Evolutionary conservation across 2,888 invertebrate genomes (phyloP).

Genomic region (Xestia rhomboidea): DNA sequence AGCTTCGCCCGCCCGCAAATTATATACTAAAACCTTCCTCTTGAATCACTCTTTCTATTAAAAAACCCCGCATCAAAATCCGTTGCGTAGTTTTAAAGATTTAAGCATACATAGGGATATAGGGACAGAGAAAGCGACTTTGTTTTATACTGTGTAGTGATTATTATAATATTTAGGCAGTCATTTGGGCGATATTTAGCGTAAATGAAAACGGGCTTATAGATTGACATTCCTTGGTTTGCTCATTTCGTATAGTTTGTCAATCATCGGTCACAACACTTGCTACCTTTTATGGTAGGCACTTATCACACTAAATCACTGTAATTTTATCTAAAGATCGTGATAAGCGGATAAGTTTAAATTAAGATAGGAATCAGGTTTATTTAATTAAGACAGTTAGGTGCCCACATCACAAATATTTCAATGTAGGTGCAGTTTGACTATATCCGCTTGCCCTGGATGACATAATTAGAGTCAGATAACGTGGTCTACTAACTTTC

Average conservation of each 20-base stretch:
- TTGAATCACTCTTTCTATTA: too few species aligned
- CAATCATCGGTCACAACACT: neutral
- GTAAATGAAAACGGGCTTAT: neutral
- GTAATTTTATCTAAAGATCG: conserved; percentile 34
- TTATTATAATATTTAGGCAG: too few species aligned
- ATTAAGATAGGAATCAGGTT: conserved; percentile 54
- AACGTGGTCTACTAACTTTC: neutral
- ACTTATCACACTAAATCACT: conserved; percentile 25
- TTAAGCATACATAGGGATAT: too few species aligned
- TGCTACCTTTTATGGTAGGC: neutral
- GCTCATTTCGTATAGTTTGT: neutral
- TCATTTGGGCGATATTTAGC: too few species aligned
- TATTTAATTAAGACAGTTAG: conserved; percentile 44
- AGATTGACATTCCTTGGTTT: neutral
- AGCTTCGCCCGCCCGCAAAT: too few species aligned
- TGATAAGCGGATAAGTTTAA: conserved; percentile 11
- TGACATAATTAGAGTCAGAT: neutral
- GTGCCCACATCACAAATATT: conserved; percentile 39
- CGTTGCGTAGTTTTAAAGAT: too few species aligned
- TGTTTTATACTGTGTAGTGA: too few species aligned
- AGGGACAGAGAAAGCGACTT: too few species aligned
- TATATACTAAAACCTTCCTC: too few species aligned
- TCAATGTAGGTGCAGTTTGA: conserved; percentile 19
- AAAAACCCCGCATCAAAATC: too few species aligned
- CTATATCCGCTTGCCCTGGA: neutral